Base-by-base conservation (phyloP, 2,888 invertebrate genomes). In the Serripes groenlandicus region DNA sequence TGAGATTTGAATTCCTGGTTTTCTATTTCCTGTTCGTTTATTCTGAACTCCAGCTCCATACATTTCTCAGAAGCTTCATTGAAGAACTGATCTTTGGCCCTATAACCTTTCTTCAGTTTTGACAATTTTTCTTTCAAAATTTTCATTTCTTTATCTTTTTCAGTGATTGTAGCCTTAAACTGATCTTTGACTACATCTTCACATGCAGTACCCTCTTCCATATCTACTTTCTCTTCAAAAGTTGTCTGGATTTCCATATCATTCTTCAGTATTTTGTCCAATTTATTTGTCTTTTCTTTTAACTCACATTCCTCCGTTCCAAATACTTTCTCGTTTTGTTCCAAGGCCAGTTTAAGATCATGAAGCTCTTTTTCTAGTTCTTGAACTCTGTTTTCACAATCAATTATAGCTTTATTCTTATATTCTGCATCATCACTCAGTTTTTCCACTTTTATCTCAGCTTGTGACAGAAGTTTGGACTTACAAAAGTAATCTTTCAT, bases 221-320 rank as follows among this genome's bases (percentile, higher is more conserved):
- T 71, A 28, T 88, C 86, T 37, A 87, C 88, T 0, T 64, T 66
- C 52, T 88, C 74, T n/a, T 89, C 52, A 30, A 90, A 86, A 56
- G 34, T 72, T 0, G 88, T 83, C n/a, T 88, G 85, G 54, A 86
- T 79, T 34, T 87, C 87, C 1, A 91, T 70, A 87, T 90, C 89
- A n/a, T 86, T 80, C 64, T 87, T 79, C 60, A 91, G 71, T 21
- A 49, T 5, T 30, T 60, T 60, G 26, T 60, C 60, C 28, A 28
- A 28, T 28, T 90, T 74, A 26, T 77, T 87, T 76, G 88, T 83
- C 30, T 88, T 68, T 64, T 89, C 89, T n/a, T 96, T 94, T 0
- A 97, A 97, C 83, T 96, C 96, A 23, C 83, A 97, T 97, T 3
- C 80, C 32, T 85, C 54, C 30, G 76, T 83, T 15, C 78, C 80